Base-by-base conservation (phyloP, 2,888 invertebrate species). In the Iselma pallidipennis region DNA sequence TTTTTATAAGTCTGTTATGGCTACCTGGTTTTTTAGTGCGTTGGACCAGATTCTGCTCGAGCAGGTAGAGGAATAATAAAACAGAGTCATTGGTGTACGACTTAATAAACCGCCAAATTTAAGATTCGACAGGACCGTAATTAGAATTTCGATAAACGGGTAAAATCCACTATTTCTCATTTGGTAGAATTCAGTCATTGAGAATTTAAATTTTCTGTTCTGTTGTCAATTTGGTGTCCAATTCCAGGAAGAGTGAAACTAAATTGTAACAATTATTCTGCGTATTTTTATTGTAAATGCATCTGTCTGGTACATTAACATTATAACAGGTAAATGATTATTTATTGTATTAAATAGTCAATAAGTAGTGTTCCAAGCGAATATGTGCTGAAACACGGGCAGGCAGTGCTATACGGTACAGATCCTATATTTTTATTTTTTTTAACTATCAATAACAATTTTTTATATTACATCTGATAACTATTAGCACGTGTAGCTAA, bases 351-450 rank as follows among this genome's bases (percentile, higher is more conserved):
- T 79, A 78, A 80, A 78, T 81, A 81, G 80, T 82, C 81, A 81
- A 80, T 80, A 79, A 75, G 80, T 81, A 74, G 81, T 81, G 81
- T 81, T 81, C 79, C 81, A 81, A 82, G 81, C 81, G 77, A 77
- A 80, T 80, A 78, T 78, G 81, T 81, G 80, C 78, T 80, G 81
- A 82, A 81, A 82, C 81, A 81, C 81, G 73, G 70, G 74, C 76
- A 81, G 82, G 82, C 82, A 82, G 81, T 81, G 82, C 82, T 81
- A 82, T 81, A 81, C 81, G 78, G 81, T 81, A 80, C 75, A 79
- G 74, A 74, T 73, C 69, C 70, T 70, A 52, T 74, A 71, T 69
- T 65, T 57, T 67, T 74, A 71, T 69, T 65, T 57, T 67, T 59
- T 54, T 52, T 63, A 61, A 61, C 64, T 64, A 64, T 64, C 60